phyloP scores from a whole-genome alignment of 2,113 vertebrate genomes.

The Prunella fulvescens region DNA sequence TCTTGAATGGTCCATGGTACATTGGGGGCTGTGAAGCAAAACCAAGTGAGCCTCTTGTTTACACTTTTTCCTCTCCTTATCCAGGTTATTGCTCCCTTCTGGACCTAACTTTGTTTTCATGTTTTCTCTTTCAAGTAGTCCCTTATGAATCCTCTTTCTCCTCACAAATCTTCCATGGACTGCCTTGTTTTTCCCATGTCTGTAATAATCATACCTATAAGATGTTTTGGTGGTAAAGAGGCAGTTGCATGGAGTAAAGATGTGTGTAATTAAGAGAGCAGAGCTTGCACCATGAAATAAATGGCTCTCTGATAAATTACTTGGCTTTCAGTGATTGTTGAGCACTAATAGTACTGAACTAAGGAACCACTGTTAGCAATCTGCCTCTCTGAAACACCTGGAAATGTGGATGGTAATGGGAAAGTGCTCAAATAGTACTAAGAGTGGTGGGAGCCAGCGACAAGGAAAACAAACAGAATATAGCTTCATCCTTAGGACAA shows the following conservation, averaged over 20 bases:
- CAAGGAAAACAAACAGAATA: not conserved
- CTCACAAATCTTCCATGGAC: not conserved
- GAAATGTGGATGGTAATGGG: not conserved
- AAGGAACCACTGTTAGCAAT: not conserved
- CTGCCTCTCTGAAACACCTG: not conserved
- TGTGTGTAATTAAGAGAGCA: not conserved
- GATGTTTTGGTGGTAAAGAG: not conserved
- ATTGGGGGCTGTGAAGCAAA: not conserved
- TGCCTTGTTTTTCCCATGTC: not conserved
- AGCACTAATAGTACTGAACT: not conserved
- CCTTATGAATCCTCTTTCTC: not conserved
- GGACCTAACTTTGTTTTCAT: not conserved
- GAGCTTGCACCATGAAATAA: not conserved
- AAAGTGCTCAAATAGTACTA: not conserved
- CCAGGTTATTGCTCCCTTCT: not conserved
- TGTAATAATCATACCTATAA: not conserved
- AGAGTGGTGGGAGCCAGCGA: not conserved
- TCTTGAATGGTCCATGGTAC: not conserved
- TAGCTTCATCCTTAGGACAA: not conserved
- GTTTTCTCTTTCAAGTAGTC: not conserved
- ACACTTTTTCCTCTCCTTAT: not conserved
- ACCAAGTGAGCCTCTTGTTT: not conserved
- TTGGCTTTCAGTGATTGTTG: not conserved
- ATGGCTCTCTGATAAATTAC: not conserved
- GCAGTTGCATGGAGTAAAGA: not conserved